Evolutionary conservation across 2,888 invertebrate species (phyloP).

Genomic region (Xestia sexstrigata): DNA sequence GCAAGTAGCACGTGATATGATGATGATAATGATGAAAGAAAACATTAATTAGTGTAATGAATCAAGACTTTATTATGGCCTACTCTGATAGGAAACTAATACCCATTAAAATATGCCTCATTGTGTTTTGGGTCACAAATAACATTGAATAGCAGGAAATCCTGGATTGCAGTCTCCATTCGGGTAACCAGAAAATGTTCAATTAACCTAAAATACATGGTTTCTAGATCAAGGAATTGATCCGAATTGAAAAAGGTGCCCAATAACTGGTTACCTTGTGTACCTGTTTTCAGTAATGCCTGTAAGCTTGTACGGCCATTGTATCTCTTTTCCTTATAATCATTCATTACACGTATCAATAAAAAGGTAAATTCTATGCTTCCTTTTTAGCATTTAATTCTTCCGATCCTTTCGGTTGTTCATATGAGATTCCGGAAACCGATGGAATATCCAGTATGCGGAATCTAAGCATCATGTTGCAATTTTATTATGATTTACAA

Average conservation of each 20-base stretch:
- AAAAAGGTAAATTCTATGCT: background rate
- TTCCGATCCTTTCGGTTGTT: background rate
- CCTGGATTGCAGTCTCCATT: background rate
- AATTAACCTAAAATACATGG: background rate
- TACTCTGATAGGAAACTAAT: background rate
- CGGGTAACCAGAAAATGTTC: background rate
- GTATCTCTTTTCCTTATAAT: constrained; percentile 10
- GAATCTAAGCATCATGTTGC: background rate
- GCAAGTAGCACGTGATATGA: background rate
- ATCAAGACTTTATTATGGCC: background rate
- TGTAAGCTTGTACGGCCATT: background rate
- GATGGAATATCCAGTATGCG: background rate
- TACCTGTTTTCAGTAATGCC: constrained; percentile 5
- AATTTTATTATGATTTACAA: too few species aligned
- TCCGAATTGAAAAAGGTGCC: background rate
- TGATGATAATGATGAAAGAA: background rate
- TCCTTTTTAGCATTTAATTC: constrained; percentile 2
- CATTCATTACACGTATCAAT: constrained; percentile 3
- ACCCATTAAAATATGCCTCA: too few species aligned
- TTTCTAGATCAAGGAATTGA: too few species aligned
- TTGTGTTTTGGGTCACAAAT: background rate
- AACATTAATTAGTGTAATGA: background rate
- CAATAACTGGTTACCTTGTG: background rate
- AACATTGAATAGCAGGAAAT: background rate
- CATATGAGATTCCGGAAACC: background rate